Percentiles rank a stretch among this genome's conserved stretches.
Conservation (phyloP, 1,140 invertebrate genomes). For the Teleopsis dalmanni region DNA sequence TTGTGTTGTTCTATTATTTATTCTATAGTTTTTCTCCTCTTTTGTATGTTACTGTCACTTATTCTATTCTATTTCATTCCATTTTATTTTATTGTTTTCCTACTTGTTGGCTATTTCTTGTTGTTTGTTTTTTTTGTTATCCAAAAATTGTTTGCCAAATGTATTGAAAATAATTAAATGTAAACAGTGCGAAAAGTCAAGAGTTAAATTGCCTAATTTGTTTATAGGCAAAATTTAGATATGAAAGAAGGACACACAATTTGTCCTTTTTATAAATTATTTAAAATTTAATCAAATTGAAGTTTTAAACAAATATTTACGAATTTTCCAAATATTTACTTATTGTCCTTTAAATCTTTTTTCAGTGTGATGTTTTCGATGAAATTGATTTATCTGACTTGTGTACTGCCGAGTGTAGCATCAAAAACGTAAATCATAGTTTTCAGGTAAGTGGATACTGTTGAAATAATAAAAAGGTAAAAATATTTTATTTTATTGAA, state of each 20-base stretch:
- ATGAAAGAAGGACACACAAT: neutral
- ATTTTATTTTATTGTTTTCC: too few species aligned
- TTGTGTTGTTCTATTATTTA: neutral
- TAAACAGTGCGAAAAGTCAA: neutral
- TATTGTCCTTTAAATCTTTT: conserved; percentile 19
- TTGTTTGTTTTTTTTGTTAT: too few species aligned
- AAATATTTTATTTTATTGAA: too few species aligned
- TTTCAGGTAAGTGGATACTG: conserved; percentile 79
- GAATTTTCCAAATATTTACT: neutral
- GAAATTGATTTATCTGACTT: conserved; percentile 76
- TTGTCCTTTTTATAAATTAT: neutral
- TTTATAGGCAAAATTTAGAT: neutral
- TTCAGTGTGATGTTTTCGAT: conserved; percentile 79
- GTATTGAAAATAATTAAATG: neutral
- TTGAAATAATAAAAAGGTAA: too few species aligned
- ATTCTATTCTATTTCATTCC: too few species aligned
- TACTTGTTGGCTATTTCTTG: too few species aligned
- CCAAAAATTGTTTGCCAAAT: neutral
- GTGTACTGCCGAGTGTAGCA: conserved; percentile 77
- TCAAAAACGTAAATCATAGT: conserved; percentile 78
- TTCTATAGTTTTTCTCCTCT: neutral
- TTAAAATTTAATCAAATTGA: too few species aligned
- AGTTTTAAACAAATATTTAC: neutral
- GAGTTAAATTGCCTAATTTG: neutral
- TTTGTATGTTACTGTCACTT: neutral